Evolutionary conservation across 2,797 vertebrate genomes (phyloP).

Genomic region (Lagorchestes hirsutus): DNA sequence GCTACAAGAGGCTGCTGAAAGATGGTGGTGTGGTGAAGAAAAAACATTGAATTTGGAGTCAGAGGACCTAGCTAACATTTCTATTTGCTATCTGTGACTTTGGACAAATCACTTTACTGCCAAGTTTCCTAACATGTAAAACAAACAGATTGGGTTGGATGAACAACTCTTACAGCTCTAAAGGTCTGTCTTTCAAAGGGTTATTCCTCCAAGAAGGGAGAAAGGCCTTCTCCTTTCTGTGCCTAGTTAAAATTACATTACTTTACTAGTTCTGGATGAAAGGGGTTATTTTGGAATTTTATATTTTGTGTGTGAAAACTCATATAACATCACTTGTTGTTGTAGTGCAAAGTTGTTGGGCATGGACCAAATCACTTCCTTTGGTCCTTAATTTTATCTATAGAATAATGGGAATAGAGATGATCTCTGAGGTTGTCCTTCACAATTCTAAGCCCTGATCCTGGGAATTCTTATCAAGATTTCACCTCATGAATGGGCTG

Average conservation of each 20-base stretch:
- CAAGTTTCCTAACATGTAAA: not conserved
- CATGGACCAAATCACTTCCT: not conserved
- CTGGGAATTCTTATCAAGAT: not conserved
- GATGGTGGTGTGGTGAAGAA: not conserved
- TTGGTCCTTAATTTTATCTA: not conserved
- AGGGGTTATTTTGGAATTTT: not conserved
- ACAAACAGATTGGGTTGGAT: not conserved
- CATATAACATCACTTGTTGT: not conserved
- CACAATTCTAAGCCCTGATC: not conserved
- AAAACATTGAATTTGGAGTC: not conserved
- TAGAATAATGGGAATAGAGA: not conserved
- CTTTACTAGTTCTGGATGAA: not conserved
- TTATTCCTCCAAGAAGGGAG: not conserved
- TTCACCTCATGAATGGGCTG: not conserved
- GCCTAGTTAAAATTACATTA: not conserved
- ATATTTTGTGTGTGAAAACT: not conserved
- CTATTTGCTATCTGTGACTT: not conserved
- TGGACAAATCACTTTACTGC: not conserved
- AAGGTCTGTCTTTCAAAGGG: not conserved
- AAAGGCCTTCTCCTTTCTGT: not conserved
- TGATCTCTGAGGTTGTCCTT: not conserved
- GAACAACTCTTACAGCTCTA: not conserved
- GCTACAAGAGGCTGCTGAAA: not conserved
- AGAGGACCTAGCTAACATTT: not conserved
- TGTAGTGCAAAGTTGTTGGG: not conserved